Base-by-base conservation (phyloP, 2,113 vertebrate species). In the Epinephelus moara region DNA sequence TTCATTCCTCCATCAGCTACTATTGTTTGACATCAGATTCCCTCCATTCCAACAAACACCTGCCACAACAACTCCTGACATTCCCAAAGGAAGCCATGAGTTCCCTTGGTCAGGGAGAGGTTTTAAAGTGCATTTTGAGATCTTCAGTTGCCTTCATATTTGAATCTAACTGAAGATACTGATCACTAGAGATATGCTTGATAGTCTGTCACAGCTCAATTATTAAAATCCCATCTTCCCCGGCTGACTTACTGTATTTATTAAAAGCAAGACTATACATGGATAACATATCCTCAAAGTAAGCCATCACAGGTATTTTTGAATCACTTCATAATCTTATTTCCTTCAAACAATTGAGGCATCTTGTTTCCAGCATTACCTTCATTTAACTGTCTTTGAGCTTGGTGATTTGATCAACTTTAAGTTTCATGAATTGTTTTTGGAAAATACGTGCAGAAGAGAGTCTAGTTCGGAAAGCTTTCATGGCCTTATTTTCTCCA, bases 11-110 rank as follows among this genome's bases (percentile, higher is more conserved):
- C 72, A 64, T 64, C 74, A 74, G 69, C 37, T 66, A n/a, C 81
- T 75, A 67, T 78, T 69, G 74, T 84, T 59, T 72, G 18, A 81
- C 78, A 79, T 67, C 66, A 33, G 8, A 83, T 82, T 81, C 66
- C 33, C 25, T 63, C 56, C 50, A 69, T 85, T 81, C 72, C 78
- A 37, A 66, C 50, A 45, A 75, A 75, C 70, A 83, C 63, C 76
- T 85, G 70, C 62, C 21, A 42, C 53, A 76, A 60, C 37, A 23
- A 47, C 13, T 2, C 9, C 21, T 53, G 49, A 27, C 27, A 57
- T 75, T 42, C 60, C 45, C 62, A 67, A 19, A 69, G 66, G n/a
- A 61, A 78, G 23, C 55, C 55, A 45, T 64, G 40, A 45, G 30
- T n/a, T 42, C 42, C 19, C 42, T 70, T 25, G n/a, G 15, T 21